phyloP scores from a whole-genome alignment of 2,888 invertebrate genomes.

The Bhutanitis thaidina region DNA sequence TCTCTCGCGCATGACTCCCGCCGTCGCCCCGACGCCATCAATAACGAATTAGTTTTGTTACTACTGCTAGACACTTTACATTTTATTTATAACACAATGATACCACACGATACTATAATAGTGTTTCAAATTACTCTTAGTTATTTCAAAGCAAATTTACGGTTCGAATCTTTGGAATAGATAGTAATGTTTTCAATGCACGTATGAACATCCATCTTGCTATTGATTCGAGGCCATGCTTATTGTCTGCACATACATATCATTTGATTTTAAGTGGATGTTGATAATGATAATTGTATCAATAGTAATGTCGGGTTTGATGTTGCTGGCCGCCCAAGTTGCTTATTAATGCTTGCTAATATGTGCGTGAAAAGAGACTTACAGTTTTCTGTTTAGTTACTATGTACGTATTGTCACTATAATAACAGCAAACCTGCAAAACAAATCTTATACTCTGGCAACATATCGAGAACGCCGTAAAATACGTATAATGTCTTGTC shows the following conservation, averaged over 20 bases:
- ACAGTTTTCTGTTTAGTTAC: too few relatives aligned
- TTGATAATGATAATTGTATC: not conserved
- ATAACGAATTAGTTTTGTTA: constrained; percentile 72
- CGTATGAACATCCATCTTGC: constrained; percentile 10
- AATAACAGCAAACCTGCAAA: too few relatives aligned
- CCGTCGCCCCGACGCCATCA: constrained; percentile 55
- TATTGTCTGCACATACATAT: not conserved
- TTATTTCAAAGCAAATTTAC: constrained; percentile 34
- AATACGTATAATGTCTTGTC: too few relatives aligned
- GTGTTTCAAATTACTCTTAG: constrained; percentile 30
- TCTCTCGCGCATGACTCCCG: constrained; percentile 47
- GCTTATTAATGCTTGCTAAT: not conserved
- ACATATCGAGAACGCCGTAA: too few relatives aligned
- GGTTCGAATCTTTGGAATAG: constrained; percentile 3
- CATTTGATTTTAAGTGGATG: not conserved
- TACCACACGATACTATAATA: constrained; percentile 19
- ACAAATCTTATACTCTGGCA: too few relatives aligned
- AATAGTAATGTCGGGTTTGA: not conserved
- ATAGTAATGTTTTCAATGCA: constrained; percentile 2
- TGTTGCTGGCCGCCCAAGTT: not conserved
- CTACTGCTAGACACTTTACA: constrained; percentile 30
- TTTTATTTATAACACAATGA: constrained; percentile 26
- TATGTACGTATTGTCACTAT: too few relatives aligned
- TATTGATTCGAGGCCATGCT: constrained; percentile 1
- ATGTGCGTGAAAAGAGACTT: too few relatives aligned